Evolutionary conservation across 1,140 invertebrate genomes (phyloP).

Genomic region (Maniola jurtina): DNA sequence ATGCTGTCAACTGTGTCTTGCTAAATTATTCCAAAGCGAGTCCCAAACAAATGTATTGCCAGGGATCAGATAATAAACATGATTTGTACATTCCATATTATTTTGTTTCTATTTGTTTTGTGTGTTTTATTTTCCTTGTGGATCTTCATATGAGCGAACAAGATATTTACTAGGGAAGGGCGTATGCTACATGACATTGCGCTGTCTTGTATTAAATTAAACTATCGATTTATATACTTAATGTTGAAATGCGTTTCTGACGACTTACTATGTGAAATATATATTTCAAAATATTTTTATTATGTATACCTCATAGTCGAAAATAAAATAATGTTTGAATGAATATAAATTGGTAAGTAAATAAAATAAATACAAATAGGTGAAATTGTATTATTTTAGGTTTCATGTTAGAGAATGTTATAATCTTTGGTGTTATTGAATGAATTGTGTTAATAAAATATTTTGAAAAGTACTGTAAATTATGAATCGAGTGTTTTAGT

Average conservation of each 20-base stretch:
- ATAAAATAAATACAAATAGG: constrained; percentile 62
- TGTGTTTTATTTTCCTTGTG: constrained; percentile 75
- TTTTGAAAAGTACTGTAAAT: constrained; percentile 78
- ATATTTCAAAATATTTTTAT: constrained; percentile 75
- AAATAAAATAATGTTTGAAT: constrained; percentile 73
- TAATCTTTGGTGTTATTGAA: constrained; percentile 80
- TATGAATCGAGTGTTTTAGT: constrained; percentile 71
- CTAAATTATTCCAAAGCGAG: constrained; percentile 53
- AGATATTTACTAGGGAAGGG: constrained; percentile 47
- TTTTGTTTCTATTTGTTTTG: constrained; percentile 79
- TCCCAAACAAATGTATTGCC: constrained; percentile 78
- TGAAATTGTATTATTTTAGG: constrained; percentile 78
- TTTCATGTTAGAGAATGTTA: constrained; percentile 79
- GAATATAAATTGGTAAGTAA: constrained; percentile 77
- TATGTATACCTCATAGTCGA: constrained; percentile 78
- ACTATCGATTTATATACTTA: constrained; percentile 13
- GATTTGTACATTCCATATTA: constrained; percentile 85
- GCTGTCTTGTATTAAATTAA: constrained; percentile 51
- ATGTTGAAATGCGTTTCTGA: constrained; percentile 59
- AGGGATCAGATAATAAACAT: constrained; percentile 80
- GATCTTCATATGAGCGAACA: constrained; percentile 58
- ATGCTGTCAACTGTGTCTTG: constrained; percentile 52
- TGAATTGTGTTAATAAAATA: constrained; percentile 81
- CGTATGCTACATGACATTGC: constrained; percentile 60
- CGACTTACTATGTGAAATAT: constrained; percentile 64